These are phyloP conservation scores for Vollenhovia emeryi DNA, from an alignment of 1,140 invertebrate genomes.

Conservation along the genomic window DNA sequence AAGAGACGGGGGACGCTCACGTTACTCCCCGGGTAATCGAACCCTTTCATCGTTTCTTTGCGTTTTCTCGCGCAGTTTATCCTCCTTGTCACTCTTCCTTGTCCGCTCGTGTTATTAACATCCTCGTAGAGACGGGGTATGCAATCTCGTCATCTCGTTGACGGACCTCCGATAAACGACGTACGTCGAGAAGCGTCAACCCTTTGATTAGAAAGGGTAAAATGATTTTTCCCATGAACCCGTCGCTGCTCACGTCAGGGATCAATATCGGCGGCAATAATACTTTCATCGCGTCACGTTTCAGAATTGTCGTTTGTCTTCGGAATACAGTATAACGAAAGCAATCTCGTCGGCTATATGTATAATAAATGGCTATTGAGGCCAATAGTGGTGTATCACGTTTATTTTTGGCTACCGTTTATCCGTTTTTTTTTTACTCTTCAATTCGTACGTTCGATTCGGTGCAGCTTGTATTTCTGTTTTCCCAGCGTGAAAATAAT, in stretches of 20 bases:
- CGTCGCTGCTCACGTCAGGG: slow-evolving; percentile 29
- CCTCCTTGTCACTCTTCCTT: neutral
- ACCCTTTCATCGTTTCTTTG: slow-evolving; percentile 62
- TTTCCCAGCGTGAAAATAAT: neutral
- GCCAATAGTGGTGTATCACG: neutral
- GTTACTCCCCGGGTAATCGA: slow-evolving; percentile 81
- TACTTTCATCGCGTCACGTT: slow-evolving; percentile 30
- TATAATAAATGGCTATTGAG: slow-evolving; percentile 29
- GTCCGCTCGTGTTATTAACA: neutral
- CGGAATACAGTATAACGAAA: slow-evolving; percentile 7
- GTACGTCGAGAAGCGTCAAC: slow-evolving; percentile 28
- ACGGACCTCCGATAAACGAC: slow-evolving; percentile 52
- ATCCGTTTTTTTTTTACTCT: slow-evolving; percentile 2
- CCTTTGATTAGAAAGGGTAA: slow-evolving; percentile 42
- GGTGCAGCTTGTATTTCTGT: neutral
- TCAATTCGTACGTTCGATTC: neutral
- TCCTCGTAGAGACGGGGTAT: neutral
- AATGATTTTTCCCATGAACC: slow-evolving; percentile 38
- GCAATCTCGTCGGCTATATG: neutral
- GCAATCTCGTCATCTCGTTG: slow-evolving; percentile 23
- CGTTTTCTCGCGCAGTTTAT: neutral
- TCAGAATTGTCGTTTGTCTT: slow-evolving; percentile 24
- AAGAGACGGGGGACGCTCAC: slow-evolving; percentile 72
- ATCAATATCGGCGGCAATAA: slow-evolving; percentile 43
- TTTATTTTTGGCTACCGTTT: slow-evolving; percentile 5